Base-by-base conservation (phyloP, 2,888 invertebrate species). In the Chalcis sispes region DNA sequence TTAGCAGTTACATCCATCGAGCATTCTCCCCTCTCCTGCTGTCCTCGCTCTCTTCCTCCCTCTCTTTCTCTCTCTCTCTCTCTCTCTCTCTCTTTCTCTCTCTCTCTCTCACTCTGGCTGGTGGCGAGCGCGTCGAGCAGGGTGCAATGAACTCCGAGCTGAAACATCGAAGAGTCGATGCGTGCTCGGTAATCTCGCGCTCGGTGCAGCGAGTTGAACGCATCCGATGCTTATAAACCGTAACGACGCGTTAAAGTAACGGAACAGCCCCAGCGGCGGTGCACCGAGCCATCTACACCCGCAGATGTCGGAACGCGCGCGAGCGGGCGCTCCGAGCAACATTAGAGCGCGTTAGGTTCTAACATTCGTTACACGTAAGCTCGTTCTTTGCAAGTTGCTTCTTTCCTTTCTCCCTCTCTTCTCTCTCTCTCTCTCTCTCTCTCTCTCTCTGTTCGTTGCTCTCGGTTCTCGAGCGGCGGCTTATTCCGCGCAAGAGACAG, bases 201-300 rank as follows among this genome's bases (percentile, higher is more conserved):
- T 18, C 25, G 20, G 29, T 13, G n/a, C 77, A 82, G 80, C 76
- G 82, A 81, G 81, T 83, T 83, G 81, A 83, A 84, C 81, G 82
- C 84, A 85, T 85, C 85, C 82, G 80, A 84, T 83, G 85, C 82
- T 85, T 85, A 85, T 85, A 84, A 85, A 85, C 84, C 85, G 85
- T 86, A 86, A 85, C 86, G 85, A 86, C 85, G 83, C 84, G 83
- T 83, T 84, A 86, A 84, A 84, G 82, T 86, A 86, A 85, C 86
- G 86, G 85, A 66, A 32, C 15, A 15, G 29, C 54, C 36, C 36
- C 50, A 15, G 7, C n/a, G n/a, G 42, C 20, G 42, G 18, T 20
- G 23, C 13, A 15, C n/a, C n/a, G 36, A 25, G 79, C 79, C 32
- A 72, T 56, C 36, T 80, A 80, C 81, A 81, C 82, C 80, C 80